Percentiles rank a stretch among this genome's conserved stretches.
These are phyloP conservation scores for Balearica regulorum DNA, from an alignment of 2,797 vertebrate genomes.

Conservation along the genomic window DNA sequence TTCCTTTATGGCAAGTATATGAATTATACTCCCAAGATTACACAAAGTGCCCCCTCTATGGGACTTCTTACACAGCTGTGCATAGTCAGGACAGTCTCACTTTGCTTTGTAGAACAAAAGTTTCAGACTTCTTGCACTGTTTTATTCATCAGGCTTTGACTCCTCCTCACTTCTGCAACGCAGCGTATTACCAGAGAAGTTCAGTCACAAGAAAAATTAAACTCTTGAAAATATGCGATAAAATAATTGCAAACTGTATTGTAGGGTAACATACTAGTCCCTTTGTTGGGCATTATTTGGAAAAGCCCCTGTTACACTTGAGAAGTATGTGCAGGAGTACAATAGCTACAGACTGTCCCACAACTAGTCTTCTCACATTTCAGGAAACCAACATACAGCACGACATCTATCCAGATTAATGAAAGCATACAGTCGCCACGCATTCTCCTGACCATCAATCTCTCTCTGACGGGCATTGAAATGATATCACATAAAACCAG, in stretches of 20 bases:
- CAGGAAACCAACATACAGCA: neutral
- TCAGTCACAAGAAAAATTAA: neutral
- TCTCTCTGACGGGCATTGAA: neutral
- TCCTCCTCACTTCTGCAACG: neutral
- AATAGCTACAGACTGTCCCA: neutral
- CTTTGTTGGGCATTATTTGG: neutral
- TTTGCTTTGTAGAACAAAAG: neutral
- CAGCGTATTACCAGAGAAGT: neutral
- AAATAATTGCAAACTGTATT: neutral
- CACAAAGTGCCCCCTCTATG: slow-evolving; percentile 67
- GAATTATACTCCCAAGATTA: neutral
- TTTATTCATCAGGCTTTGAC: neutral
- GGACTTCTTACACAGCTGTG: slow-evolving; percentile 29
- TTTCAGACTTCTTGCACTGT: neutral
- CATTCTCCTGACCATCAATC: neutral
- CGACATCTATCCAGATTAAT: neutral
- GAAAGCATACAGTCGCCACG: rapidly evolving
- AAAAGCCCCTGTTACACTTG: neutral
- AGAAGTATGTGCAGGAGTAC: neutral
- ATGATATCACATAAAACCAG: rapidly evolving
- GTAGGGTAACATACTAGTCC: rapidly evolving
- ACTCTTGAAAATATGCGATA: neutral
- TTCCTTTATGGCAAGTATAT: neutral
- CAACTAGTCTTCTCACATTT: neutral
- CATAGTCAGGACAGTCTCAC: neutral